phyloP scores from a whole-genome alignment of 2,797 vertebrate species.

The Gallirallus australis region DNA sequence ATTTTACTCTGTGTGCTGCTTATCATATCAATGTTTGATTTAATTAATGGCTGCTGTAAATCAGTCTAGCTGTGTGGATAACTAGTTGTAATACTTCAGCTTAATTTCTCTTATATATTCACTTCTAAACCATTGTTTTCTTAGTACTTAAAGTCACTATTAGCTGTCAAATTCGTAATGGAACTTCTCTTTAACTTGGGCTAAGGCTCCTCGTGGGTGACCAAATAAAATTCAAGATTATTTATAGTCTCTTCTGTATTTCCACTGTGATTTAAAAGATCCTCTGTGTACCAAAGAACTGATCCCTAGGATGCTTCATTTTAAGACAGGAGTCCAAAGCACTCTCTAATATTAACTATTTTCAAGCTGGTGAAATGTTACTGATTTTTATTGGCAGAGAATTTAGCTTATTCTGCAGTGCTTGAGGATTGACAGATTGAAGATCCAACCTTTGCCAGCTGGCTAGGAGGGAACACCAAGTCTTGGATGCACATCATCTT shows the following conservation, averaged over 20 bases:
- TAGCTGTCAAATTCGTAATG: neutral
- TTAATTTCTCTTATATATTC: neutral
- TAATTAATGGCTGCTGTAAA: neutral
- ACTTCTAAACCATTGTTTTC: neutral
- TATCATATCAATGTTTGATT: neutral
- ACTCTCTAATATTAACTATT: neutral
- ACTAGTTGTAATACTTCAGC: neutral
- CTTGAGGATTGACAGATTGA: neutral
- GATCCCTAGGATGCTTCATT: neutral
- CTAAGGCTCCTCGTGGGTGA: neutral
- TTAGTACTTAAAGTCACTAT: neutral
- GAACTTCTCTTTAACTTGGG: neutral
- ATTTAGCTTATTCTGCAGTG: neutral
- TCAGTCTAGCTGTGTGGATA: neutral
- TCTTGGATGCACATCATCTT: conserved; percentile 10
- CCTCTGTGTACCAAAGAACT: neutral
- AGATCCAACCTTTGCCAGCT: conserved; percentile 1
- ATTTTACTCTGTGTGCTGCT: neutral
- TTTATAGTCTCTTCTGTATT: conserved; percentile 13
- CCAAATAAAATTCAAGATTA: neutral
- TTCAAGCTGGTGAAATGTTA: neutral
- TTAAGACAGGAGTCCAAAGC: neutral
- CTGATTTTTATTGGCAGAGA: neutral
- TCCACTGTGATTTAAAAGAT: neutral
- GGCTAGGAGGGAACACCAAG: neutral